Evolutionary conservation across 64 coral and sea anemone genomes (phyloP).

Genomic region (Orbicella faveolata): DNA sequence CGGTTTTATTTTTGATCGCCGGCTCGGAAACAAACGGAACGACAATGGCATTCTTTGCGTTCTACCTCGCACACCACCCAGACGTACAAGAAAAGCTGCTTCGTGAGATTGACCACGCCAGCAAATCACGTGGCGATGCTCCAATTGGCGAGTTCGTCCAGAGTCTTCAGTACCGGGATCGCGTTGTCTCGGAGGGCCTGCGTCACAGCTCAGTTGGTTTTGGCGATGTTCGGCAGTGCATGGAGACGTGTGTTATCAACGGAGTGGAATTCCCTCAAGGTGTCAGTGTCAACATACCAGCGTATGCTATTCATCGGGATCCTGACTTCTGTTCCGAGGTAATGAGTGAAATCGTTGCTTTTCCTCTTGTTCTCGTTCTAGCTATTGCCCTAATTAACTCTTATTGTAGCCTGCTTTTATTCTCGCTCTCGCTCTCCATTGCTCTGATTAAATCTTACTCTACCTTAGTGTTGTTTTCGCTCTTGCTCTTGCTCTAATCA

Average conservation of each 20-base stretch:
- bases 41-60: slow-evolving; percentile 16
- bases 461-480: no score
- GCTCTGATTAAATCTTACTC: no score
- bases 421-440: no score
- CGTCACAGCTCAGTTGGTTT: slow-evolving; percentile 20
- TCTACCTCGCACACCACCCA: slow-evolving; percentile 23
- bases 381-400: no score
- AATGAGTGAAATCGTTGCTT: background rate
- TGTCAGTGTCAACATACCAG: slow-evolving; percentile 13
- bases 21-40: slow-evolving; percentile 32
- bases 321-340: slow-evolving; percentile 29
- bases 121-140: background rate
- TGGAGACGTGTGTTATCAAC: slow-evolving; percentile 33
- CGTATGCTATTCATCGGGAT: slow-evolving; percentile 34
- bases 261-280: slow-evolving; percentile 53
- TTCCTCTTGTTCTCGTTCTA: no score
- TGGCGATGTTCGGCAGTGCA: slow-evolving; percentile 18
- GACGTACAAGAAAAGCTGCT: slow-evolving; percentile 39
- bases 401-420: no score
- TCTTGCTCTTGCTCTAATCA: no score
- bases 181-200: slow-evolving; percentile 21
- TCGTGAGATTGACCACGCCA: slow-evolving; percentile 26
- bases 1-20: slow-evolving; percentile 35
- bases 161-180: slow-evolving; percentile 43
- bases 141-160: slow-evolving; percentile 19